These are phyloP conservation scores for Plectrocnemia conspersa DNA, from an alignment of 1,140 invertebrate genomes.

Conservation along the genomic window DNA sequence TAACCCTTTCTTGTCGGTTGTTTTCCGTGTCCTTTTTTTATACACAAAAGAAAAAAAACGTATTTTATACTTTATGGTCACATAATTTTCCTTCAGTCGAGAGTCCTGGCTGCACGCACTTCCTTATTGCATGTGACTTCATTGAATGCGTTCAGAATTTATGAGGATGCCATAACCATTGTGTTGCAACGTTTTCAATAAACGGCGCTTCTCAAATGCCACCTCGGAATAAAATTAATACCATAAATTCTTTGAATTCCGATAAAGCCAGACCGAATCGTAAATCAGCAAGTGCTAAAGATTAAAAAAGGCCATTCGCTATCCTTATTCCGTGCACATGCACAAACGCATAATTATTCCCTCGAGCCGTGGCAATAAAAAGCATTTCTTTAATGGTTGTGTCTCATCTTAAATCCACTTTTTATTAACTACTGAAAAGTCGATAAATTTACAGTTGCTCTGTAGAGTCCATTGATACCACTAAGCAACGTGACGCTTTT, in stretches of 20 bases:
- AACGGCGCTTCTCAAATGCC: no score
- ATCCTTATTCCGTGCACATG: not conserved
- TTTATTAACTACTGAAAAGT: constrained; percentile 22
- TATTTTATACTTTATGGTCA: not conserved
- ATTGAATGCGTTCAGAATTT: not conserved
- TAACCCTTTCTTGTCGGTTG: constrained; percentile 4
- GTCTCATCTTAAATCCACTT: constrained; percentile 18
- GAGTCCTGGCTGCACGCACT: not conserved
- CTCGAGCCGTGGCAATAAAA: constrained; percentile 13
- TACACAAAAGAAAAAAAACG: no score
- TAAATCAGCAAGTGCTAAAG: no score
- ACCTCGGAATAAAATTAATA: no score
- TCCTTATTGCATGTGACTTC: constrained; percentile 2
- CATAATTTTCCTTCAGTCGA: not conserved
- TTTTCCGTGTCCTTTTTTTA: not conserved
- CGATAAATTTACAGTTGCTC: no score
- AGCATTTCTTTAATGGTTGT: constrained; percentile 25
- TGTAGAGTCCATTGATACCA: no score
- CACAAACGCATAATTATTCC: not conserved
- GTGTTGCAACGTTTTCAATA: no score
- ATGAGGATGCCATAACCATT: not conserved
- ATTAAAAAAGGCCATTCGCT: no score
- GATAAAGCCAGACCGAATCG: no score
- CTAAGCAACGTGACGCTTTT: no score
- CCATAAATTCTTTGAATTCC: no score